phyloP scores from a whole-genome alignment of 2,113 vertebrate species.

The Coracopsis vasa region DNA sequence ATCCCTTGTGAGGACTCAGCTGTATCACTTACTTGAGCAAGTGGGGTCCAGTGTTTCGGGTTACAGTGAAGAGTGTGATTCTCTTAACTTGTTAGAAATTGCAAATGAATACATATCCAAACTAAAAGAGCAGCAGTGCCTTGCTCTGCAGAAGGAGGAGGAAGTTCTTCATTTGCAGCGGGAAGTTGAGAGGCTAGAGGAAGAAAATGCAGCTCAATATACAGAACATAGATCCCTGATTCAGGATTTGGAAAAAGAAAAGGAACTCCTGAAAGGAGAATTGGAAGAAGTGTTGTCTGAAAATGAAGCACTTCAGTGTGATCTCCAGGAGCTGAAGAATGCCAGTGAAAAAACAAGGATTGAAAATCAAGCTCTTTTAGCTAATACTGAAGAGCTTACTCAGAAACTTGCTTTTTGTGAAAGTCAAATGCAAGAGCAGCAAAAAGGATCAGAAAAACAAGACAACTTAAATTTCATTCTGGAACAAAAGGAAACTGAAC shows the following conservation, averaged over 20 bases:
- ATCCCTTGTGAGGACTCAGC: constrained; percentile 55
- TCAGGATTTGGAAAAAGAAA: constrained; percentile 80
- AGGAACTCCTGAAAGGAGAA: constrained; percentile 73
- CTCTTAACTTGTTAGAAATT: constrained; percentile 62
- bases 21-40: constrained; percentile 66
- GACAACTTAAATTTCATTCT: constrained; percentile 73
- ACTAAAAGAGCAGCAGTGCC: constrained; percentile 66
- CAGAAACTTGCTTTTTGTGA: constrained; percentile 67
- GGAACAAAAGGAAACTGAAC: constrained; percentile 82
- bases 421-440: constrained; percentile 64
- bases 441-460: constrained; percentile 56
- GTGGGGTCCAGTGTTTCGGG: constrained; percentile 28
- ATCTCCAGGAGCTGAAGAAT: constrained; percentile 82
- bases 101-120: constrained; percentile 59
- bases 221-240: constrained; percentile 76
- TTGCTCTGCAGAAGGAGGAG: constrained; percentile 66
- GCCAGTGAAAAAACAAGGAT: constrained; percentile 76
- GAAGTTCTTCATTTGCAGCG: constrained; percentile 61
- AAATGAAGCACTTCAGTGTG: constrained; percentile 78
- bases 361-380: constrained; percentile 82
- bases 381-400: constrained; percentile 66
- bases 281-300: constrained; percentile 78
- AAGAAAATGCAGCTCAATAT: constrained; percentile 58
- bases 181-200: constrained; percentile 72
- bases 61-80: constrained; percentile 55